Conservation (phyloP, 2,113 vertebrate species). For the Coreoperca whiteheadi region DNA sequence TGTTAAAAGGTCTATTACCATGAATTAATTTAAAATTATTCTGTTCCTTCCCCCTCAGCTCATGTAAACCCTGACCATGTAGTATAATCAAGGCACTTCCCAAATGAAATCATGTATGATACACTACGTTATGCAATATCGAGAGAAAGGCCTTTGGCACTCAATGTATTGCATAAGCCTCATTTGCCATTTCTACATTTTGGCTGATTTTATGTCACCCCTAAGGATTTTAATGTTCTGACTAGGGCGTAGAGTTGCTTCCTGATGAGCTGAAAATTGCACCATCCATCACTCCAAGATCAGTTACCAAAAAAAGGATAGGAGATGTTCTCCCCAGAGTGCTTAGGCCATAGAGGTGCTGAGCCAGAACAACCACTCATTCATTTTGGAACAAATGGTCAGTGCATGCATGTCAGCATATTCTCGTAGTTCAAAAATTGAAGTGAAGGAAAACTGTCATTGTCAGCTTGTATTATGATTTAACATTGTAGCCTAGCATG, state of each 20-base stretch:
- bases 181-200: constrained; percentile 31
- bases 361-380: constrained; percentile 7
- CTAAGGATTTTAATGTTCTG: constrained; percentile 24
- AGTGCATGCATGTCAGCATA: constrained; percentile 10
- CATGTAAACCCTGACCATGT: constrained; percentile 23
- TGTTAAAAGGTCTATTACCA: constrained; percentile 18
- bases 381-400: constrained; percentile 20
- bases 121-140: constrained; percentile 43
- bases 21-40: constrained; percentile 66
- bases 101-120: constrained; percentile 50
- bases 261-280: constrained; percentile 37
- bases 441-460: neutral
- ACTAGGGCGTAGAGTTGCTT: constrained; percentile 5
- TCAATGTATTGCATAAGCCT: constrained; percentile 6
- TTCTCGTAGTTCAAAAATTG: neutral
- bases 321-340: constrained; percentile 20
- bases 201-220: constrained; percentile 22
- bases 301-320: constrained; percentile 14
- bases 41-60: constrained; percentile 27
- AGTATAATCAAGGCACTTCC: constrained; percentile 39
- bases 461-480: constrained; percentile 6
- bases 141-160: constrained; percentile 21
- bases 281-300: constrained; percentile 43
- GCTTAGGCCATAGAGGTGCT: neutral
- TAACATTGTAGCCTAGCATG: neutral